A percentile compares a stretch with the other conserved stretches of the same genome.
Conservation (phyloP, 2,888 invertebrate species). For the Cheilosia variabilis region DNA sequence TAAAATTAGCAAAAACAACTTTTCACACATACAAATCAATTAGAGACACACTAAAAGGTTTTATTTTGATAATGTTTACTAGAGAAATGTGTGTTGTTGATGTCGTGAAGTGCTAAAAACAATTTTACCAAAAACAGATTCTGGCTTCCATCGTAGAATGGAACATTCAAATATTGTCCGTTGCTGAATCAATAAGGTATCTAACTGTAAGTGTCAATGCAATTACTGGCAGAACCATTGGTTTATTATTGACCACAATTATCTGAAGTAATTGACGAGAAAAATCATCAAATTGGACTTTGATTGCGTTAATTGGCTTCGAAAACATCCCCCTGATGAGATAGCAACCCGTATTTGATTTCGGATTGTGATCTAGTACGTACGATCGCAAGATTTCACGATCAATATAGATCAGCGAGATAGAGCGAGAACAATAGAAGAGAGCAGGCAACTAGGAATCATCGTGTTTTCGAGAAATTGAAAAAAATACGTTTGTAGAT, state of each 20-base stretch:
- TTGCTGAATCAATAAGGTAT: not conserved
- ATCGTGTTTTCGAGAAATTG: not conserved
- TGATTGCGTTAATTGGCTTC: slow-evolving; percentile 9
- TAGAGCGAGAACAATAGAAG: not conserved
- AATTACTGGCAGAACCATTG: not conserved
- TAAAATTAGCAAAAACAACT: not conserved
- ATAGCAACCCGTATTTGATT: slow-evolving; percentile 14
- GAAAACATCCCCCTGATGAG: not conserved
- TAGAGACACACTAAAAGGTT: slow-evolving; percentile 28
- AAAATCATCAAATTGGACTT: slow-evolving; percentile 10
- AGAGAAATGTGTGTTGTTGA: slow-evolving; percentile 2
- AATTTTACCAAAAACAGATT: not conserved
- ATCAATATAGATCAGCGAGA: slow-evolving; percentile 1
- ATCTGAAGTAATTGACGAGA: not conserved
- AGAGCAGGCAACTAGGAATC: not conserved
- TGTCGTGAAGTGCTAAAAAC: not conserved
- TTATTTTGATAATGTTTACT: not conserved
- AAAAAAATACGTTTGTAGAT: not conserved
- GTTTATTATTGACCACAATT: not conserved
- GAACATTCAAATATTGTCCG: not conserved
- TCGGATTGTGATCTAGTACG: not conserved
- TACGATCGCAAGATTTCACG: not conserved
- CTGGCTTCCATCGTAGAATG: not conserved
- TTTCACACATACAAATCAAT: slow-evolving; percentile 18
- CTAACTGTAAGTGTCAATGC: not conserved